These are phyloP conservation scores for Puma concolor DNA, from an alignment of 2,113 vertebrate genomes.

Conservation along the genomic window DNA sequence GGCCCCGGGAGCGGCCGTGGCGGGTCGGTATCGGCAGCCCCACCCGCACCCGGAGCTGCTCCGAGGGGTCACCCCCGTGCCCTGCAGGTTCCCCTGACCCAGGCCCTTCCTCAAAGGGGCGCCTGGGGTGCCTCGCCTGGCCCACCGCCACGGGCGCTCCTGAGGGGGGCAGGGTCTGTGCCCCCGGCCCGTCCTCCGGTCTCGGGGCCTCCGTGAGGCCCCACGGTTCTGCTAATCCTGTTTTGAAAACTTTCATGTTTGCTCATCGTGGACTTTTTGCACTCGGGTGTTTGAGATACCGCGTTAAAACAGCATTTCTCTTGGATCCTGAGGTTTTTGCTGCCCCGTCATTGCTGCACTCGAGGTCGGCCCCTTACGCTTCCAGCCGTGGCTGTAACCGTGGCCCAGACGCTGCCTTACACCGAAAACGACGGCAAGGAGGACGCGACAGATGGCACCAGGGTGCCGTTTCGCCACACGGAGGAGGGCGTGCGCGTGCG, in stretches of 20 bases:
- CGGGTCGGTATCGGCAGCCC: rapidly evolving
- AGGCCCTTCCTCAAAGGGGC: background rate
- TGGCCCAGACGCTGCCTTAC: background rate
- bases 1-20: background rate
- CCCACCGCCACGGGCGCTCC: background rate
- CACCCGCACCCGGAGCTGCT: background rate
- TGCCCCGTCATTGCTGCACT: background rate
- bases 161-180: background rate
- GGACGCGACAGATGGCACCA: background rate
- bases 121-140: background rate
- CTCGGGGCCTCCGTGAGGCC: background rate
- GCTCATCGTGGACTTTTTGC: background rate
- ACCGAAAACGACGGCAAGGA: background rate
- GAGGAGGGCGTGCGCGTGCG: background rate
- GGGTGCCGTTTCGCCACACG: background rate
- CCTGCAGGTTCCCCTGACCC: background rate
- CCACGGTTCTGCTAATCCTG: background rate
- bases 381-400: background rate
- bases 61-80: background rate
- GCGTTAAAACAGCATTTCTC: background rate
- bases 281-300: background rate
- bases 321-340: background rate
- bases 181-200: background rate
- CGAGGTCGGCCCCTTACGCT: background rate
- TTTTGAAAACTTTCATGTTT: background rate